Base-by-base conservation (phyloP, 2,888 invertebrate genomes). In the Dascillus cervinus region DNA sequence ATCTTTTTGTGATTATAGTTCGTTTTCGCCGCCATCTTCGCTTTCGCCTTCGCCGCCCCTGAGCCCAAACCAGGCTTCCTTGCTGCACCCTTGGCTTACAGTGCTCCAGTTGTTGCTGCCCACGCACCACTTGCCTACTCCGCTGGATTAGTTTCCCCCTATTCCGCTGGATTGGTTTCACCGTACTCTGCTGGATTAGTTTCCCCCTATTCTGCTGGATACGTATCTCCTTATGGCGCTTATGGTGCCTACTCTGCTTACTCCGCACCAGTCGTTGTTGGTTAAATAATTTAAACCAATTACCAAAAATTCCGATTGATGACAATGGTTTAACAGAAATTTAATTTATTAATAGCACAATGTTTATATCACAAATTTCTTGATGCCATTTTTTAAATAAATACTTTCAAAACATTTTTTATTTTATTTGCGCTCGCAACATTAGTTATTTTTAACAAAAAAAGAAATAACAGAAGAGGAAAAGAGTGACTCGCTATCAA, bases 31-130 rank as follows among this genome's bases (percentile, higher is more conserved):
- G 33, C 37, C 27, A 61, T 71, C 56, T 72, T 71, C 42, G 53
- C 73, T 44, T 49, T 72, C 65, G 72, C 71, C 30, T 61, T 70
- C 52, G 73, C 71, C 26, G 66, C 69, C 51, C 72, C 73, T 62
- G 54, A 54, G 3, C 40, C 65, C 60, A 26, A 35, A 3, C 1
- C 63, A 57, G 2, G 52, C 17, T 12, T 22, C 4, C 5, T 17
- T 8, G 17, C 17, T 29, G 30, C 30, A 5, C 31, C 41, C 3
- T 13, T 35, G 17, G 26, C 34, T 3, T 38, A 35, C 19, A 13
- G 19, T 20, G 4, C 32, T 6, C 5, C 17, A 8, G 4, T 6
- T 8, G 8, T 4, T 8, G 17, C 17, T 8, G 4, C 4, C 17
- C 8, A 4, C 8, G 17, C 17, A 17, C 17, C 17, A 4, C 17